phyloP scores from a whole-genome alignment of 2,797 vertebrate genomes.

The Rhabdophis nuchalis region DNA sequence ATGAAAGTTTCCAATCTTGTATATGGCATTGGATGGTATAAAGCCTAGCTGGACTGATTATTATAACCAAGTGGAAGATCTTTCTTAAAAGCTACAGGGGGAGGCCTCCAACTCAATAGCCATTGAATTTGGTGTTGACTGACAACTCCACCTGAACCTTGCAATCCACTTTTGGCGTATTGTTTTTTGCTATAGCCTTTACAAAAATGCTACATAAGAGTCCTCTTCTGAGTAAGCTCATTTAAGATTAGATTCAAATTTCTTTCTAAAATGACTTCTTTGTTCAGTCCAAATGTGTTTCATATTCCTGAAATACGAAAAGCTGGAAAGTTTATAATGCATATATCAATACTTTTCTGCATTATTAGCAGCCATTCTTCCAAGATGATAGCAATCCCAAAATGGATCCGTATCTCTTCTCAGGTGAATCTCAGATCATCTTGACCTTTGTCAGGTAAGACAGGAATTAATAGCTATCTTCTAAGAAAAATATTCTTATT shows the following conservation, averaged over 20 bases:
- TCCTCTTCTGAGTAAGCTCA: not conserved
- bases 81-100: not conserved
- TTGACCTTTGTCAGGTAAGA: not conserved
- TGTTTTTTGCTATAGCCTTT: not conserved
- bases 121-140: not conserved
- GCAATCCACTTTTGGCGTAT: not conserved
- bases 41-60: not conserved
- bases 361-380: constrained; percentile 12
- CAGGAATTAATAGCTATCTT: not conserved
- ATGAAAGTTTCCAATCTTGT: not conserved
- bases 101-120: not conserved
- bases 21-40: too few species aligned
- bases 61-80: not conserved
- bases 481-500: too few species aligned
- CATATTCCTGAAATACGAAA: not conserved
- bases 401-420: not conserved
- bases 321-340: not conserved
- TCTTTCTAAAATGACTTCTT: not conserved
- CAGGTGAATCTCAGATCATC: not conserved
- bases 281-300: not conserved
- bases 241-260: not conserved
- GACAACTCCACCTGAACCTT: not conserved
- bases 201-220: too few species aligned
- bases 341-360: not conserved
- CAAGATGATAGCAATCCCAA: not conserved